Conservation (phyloP, 2,888 invertebrate genomes). For the Ennomos quercinarius region DNA sequence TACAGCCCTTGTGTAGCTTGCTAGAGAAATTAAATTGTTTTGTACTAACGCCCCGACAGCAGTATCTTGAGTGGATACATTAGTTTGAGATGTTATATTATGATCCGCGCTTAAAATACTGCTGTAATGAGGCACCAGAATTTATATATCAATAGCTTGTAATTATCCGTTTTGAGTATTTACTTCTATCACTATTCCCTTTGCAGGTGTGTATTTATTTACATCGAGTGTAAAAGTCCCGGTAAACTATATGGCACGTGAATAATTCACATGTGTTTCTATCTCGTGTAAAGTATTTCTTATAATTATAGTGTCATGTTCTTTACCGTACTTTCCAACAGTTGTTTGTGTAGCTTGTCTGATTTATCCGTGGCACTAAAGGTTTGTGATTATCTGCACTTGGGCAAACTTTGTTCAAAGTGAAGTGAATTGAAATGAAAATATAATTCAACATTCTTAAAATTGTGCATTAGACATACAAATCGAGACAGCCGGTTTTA, state of each 20-base stretch:
- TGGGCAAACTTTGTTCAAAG: slow-evolving; percentile 3
- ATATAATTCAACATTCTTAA: too few relatives aligned
- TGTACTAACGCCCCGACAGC: slow-evolving; percentile 1
- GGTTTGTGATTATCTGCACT: slow-evolving; percentile 3
- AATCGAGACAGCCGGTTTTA: too few relatives aligned
- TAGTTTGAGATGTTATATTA: not conserved
- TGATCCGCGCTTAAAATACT: not conserved
- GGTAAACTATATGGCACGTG: not conserved
- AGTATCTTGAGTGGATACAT: not conserved
- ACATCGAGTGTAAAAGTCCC: slow-evolving; percentile 10
- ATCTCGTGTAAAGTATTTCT: not conserved
- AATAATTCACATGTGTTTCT: not conserved
- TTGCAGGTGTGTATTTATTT: slow-evolving; percentile 12
- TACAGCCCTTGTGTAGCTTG: slow-evolving; percentile 58
- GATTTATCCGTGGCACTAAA: not conserved
- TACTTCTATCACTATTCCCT: slow-evolving; percentile 26
- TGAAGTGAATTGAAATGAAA: not conserved
- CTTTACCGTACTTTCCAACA: not conserved
- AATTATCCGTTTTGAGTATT: slow-evolving; percentile 45
- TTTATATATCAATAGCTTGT: slow-evolving; percentile 40
- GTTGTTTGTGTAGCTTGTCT: slow-evolving; percentile 2
- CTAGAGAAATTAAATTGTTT: slow-evolving; percentile 47
- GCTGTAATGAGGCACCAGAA: slow-evolving; percentile 17
- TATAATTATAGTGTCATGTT: not conserved
- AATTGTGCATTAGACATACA: too few relatives aligned